Base-by-base conservation (phyloP, 2,797 vertebrate species). In the Pantherophis vulpinus region DNA sequence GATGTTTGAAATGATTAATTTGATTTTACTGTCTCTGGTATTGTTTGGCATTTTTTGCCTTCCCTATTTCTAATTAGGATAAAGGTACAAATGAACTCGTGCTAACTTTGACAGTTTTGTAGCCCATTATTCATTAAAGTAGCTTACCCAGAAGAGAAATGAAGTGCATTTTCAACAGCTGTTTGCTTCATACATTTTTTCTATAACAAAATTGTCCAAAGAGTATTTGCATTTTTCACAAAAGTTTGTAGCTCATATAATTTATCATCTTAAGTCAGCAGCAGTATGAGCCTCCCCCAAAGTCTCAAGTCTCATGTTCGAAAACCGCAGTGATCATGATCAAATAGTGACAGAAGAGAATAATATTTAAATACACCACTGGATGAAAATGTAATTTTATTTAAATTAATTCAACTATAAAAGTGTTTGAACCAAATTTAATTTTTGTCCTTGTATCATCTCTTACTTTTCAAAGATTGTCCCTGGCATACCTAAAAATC, bases 1-100 rank as follows among this genome's bases (percentile, higher is more conserved):
- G 23, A 70, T 88, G 37, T 66, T 32, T 94, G 89, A 70, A 93
- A 56, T 59, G 20, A 89, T 88, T 66, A 55, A 70, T 32, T 90
- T 88, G 61, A 90, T 92, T 92, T 59, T 88, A 5, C 54, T 12
- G 16, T 51, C 10, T 23, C 61, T 89, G 20, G 5, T 86, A 89
- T 42, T 86, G 23, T 63, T 92, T 93, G 88, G 37, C 51, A 91
- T 89, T 86, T 89, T 60, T 59, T 59, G 37, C 16, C 89, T 47
- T 89, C 20, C 59, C 59, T 59, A 66, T 89, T 86, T 51, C 11
- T 0, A 29, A 55, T 60, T 93, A 29, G 23, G 88, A 86, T 59
- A 83, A 83, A 86, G 42, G 7, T 4, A 25, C 18, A 1, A 55
- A 66, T 18, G 6, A 63, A 47, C 60, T 63, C 27, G 20, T 56